These are phyloP conservation scores for Gryllus longicercus DNA, from an alignment of 2,888 invertebrate species.

Conservation along the genomic window DNA sequence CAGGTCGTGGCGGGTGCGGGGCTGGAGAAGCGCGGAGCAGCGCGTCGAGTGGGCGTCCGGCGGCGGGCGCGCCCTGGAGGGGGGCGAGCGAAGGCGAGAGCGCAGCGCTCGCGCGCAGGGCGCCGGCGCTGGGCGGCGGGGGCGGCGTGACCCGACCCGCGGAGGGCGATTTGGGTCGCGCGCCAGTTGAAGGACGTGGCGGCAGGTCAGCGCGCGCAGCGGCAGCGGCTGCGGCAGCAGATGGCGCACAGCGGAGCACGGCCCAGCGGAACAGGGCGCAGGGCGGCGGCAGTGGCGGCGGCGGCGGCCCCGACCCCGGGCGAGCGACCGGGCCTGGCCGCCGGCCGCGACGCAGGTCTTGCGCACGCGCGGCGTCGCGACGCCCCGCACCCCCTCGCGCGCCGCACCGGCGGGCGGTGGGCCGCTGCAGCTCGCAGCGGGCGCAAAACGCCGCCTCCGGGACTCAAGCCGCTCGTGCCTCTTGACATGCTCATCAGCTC, in stretches of 20 bases:
- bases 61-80: no score
- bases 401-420: not conserved
- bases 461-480: no score
- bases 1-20: no score
- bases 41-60: no score
- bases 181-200: conserved; percentile 5
- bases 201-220: not conserved
- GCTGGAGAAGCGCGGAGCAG: no score
- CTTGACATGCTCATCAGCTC: no score
- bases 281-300: not conserved
- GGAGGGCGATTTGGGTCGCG: conserved; percentile 11
- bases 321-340: not conserved
- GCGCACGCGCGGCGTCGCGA: not conserved
- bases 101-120: no score
- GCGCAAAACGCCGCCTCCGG: no score
- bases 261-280: not conserved
- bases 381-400: not conserved
- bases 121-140: not conserved
- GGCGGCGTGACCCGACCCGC: conserved; percentile 17
- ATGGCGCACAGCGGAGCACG: not conserved
- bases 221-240: not conserved
- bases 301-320: not conserved
- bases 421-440: no score
- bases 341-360: not conserved
- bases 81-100: no score